These are phyloP conservation scores for Xylota sylvarum DNA, from an alignment of 2,888 invertebrate species.

Conservation along the genomic window DNA sequence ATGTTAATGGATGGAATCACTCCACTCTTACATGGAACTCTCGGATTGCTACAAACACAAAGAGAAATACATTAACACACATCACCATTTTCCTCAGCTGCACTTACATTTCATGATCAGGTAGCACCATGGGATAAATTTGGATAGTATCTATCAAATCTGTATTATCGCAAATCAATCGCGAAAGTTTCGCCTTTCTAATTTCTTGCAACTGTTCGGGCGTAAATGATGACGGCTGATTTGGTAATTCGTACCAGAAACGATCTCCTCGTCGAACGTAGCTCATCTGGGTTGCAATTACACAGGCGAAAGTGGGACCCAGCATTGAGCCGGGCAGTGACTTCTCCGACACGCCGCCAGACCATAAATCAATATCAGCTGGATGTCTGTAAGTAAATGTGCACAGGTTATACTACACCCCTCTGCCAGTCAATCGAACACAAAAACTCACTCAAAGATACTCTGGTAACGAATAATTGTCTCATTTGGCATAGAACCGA, in stretches of 20 bases:
- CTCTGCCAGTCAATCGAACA: constrained; percentile 10
- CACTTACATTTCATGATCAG: constrained; percentile 96
- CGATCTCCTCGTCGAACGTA: constrained; percentile 95
- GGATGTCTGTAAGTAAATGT: constrained; percentile 88
- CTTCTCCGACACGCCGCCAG: constrained; percentile 96
- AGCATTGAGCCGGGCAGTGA: constrained; percentile 96
- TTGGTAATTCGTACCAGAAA: constrained; percentile 97
- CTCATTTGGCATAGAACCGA: constrained; percentile 95
- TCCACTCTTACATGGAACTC: constrained; percentile 95
- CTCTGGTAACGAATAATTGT: constrained; percentile 93
- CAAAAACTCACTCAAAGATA: constrained; percentile 90
- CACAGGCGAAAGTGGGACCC: constrained; percentile 97
- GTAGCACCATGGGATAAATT: constrained; percentile 95
- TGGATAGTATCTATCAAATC: constrained; percentile 96
- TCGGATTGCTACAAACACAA: constrained; percentile 90
- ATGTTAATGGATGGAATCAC: constrained; percentile 94
- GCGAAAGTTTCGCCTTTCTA: constrained; percentile 91
- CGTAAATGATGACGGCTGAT: constrained; percentile 96
- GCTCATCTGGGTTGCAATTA: constrained; percentile 97
- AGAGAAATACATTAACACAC: neutral
- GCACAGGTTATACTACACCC: neutral
- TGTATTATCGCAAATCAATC: constrained; percentile 96
- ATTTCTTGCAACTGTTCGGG: constrained; percentile 94
- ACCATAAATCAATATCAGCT: constrained; percentile 97
- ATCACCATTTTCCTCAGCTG: neutral